Base-by-base conservation (phyloP, 2,797 vertebrate species). In the Chaetodon trifasciatus region DNA sequence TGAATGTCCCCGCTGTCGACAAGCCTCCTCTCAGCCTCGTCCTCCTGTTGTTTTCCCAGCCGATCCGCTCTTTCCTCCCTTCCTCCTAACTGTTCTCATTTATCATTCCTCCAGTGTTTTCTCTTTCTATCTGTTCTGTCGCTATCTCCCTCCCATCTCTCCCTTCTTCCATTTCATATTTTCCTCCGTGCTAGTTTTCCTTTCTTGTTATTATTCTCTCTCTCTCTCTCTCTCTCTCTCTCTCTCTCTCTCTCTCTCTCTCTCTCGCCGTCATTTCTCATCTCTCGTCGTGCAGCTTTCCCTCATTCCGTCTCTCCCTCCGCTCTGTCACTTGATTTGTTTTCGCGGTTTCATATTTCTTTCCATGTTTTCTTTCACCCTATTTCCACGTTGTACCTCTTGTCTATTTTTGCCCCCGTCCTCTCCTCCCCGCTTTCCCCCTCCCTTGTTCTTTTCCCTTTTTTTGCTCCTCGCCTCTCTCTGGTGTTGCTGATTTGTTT, bases 261-360 rank as follows among this genome's bases (percentile, higher is more conserved):
- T 70, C 75, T 58, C 28, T 32, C 28, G 28, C 70, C 24, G 68
- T 80, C 73, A 63, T 82, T 74, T 82, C 79, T 79, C 85, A 70
- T 79, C 62, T 49, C 24, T 72, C 46, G 69, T 21, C 10, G 23
- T 86, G 69, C 49, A 56, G 72, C 75, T 39, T 60, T 73, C 39
- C 81, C 79, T 79, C 70, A 1, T 53, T 10, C 37, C 37, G 0
- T 74, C 79, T 70, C 76, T 75, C 68, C 53, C 67, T 67, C 46
- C 44, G 56, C 77, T 67, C 67, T 68, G 17, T 76, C 69, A 71
- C 55, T 81, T 83, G 83, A 85, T 90, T 87, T 87, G 77, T 85
- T 91, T 88, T 80, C 68, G 78, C 79, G n/a, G 81, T 79, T 82
- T 83, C 79, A 88, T 69, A 74, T 87, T 88, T 87, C 83, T 69